Evolutionary conservation across 2,113 vertebrate genomes (phyloP), one percentile per base, ranked within the genome.

Genomic region (Catharus minimus): DNA sequence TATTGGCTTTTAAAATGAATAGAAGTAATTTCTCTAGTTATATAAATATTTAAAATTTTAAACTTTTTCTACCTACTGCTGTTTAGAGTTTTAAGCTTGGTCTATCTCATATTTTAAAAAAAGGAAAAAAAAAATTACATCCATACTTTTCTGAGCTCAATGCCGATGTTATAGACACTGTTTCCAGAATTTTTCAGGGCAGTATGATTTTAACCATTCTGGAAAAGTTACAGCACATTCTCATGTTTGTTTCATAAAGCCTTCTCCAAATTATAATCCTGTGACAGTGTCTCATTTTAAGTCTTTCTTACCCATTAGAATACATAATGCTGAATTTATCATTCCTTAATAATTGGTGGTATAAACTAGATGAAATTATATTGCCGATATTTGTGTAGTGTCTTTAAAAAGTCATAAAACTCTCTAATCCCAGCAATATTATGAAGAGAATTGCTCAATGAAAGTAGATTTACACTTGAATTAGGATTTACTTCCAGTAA

Each of bases 31-130:
- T 96, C 95, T 94, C 95, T 97, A 96, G 91, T 82, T 95, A 86
- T 91, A 96, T 97, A 96, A 95, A 96, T 95, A 80, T 89, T 95
- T 95, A 94, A 94, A 94, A 90, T 97, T 96, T 96, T 89, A 82
- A 96, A 96, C 89, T 94, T 96, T 97, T 97, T 97, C 95, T 97
- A 97, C 94, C 95, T 97, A 92, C 91, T 89, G 81, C 95, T 91
- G 55, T 96, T 96, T 94, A 97, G 96, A 96, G 84, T 97, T 97
- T 97, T 95, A 95, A 97, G 96, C 95, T 95, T 95, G 86, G 55
- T 97, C 92, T 96, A 64, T 94, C 95, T 96, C 92, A 95, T 92
- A 56, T 58, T 80, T n/a, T 56, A 87, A 72, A 89, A 76, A 43
- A 39, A 55, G 19, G n/a, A 15, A 90, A 78, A 78, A 90, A 90